Evolutionary conservation across 2,888 invertebrate species (phyloP).

Genomic region (Drosophila neonasuta): DNA sequence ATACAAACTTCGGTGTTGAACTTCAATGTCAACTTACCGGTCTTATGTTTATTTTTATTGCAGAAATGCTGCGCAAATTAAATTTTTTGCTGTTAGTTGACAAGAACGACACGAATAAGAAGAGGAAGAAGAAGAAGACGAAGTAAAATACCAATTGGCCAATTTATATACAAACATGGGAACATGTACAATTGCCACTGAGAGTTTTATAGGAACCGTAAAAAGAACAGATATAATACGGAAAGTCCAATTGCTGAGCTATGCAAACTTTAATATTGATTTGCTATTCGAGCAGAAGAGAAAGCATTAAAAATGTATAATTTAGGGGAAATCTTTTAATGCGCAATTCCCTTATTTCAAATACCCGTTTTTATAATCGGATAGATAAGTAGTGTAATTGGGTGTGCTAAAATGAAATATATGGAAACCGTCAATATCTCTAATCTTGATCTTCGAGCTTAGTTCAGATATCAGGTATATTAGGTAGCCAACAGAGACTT

Average conservation of each 20-base stretch:
- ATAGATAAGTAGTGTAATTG: no score
- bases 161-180: slow-evolving; percentile 32
- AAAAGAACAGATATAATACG: neutral
- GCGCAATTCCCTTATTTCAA: neutral
- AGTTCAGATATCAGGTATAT: no score
- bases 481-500: no score
- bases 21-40: neutral
- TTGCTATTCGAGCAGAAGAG: neutral
- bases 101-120: slow-evolving; percentile 21
- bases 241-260: neutral
- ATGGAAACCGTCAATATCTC: no score
- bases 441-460: no score
- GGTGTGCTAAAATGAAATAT: no score
- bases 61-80: slow-evolving; percentile 58
- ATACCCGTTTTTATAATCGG: neutral
- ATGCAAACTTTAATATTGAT: slow-evolving; percentile 12
- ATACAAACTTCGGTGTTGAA: slow-evolving; percentile 2
- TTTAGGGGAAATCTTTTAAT: neutral
- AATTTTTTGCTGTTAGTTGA: slow-evolving; percentile 21
- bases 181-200: slow-evolving; percentile 5
- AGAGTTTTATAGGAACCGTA: slow-evolving; percentile 17
- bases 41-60: slow-evolving; percentile 33
- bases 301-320: neutral
- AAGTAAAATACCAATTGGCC: slow-evolving; percentile 13
- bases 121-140: neutral